Evolutionary conservation across 1,140 invertebrate genomes (phyloP).

Genomic region (Drosophila melanica): DNA sequence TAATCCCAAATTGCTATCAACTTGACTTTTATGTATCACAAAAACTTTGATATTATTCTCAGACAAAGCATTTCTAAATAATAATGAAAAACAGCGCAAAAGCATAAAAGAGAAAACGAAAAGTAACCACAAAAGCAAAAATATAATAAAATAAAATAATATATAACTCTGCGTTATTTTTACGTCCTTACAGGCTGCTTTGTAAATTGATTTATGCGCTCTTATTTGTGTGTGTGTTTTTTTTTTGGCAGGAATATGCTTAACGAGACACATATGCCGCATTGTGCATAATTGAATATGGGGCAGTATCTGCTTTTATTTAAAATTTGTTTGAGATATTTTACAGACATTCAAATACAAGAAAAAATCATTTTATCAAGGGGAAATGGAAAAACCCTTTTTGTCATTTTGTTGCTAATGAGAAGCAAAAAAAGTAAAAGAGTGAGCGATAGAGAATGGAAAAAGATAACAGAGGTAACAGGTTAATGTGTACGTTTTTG

Average conservation of each 20-base stretch:
- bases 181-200: conserved; percentile 35
- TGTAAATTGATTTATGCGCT: conserved; percentile 58
- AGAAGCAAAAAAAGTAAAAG: not conserved
- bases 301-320: conserved; percentile 18
- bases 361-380: conserved; percentile 69
- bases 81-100: not conserved
- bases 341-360: conserved; percentile 53
- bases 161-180: conserved; percentile 23
- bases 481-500: conserved; percentile 61
- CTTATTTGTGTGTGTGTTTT: conserved; percentile 22
- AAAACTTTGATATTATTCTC: not conserved
- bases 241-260: conserved; percentile 3
- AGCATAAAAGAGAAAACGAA: not conserved
- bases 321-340: conserved; percentile 43
- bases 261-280: conserved; percentile 29
- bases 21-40: conserved; percentile 5
- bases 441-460: not conserved
- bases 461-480: conserved; percentile 4
- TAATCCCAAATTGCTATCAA: not conserved
- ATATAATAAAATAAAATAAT: not conserved
- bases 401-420: too few relatives aligned
- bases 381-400: conserved; percentile 48
- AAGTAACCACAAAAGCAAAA: conserved; percentile 4
- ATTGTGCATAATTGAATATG: conserved; percentile 66
- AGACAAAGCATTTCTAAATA: not conserved